Conservation (phyloP, 2,888 invertebrate genomes). For the Stenodera caucasica region DNA sequence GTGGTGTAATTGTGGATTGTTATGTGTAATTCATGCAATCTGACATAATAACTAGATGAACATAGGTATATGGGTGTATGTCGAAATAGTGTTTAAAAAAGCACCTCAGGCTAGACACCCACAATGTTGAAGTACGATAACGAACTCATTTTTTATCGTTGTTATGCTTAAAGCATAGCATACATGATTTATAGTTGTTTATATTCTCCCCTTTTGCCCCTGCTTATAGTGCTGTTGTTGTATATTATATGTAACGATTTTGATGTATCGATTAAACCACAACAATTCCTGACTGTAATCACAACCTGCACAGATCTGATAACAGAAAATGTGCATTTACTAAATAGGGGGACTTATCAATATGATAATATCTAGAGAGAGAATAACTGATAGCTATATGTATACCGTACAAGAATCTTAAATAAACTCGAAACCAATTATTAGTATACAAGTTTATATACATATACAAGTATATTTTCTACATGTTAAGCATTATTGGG, state of each 20-base stretch:
- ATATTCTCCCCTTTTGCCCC: constrained; percentile 25
- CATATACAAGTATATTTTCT: too few species aligned
- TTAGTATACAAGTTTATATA: neutral
- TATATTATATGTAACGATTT: constrained; percentile 37
- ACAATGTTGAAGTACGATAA: constrained; percentile 27
- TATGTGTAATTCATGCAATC: constrained; percentile 12
- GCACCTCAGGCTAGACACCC: constrained; percentile 27
- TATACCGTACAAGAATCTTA: neutral
- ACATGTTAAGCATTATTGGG: neutral
- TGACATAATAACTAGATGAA: constrained; percentile 18
- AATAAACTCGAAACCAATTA: neutral
- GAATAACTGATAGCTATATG: neutral
- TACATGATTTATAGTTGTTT: constrained; percentile 34
- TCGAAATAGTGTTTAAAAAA: constrained; percentile 6
- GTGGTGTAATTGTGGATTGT: constrained; percentile 1
- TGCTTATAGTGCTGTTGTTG: neutral
- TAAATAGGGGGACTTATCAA: constrained; percentile 35
- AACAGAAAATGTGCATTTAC: constrained; percentile 38
- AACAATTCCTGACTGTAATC: constrained; percentile 42
- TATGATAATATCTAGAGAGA: constrained; percentile 32
- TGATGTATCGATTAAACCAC: constrained; percentile 40
- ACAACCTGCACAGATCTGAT: constrained; percentile 40
- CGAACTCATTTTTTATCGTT: constrained; percentile 31
- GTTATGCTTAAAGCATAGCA: constrained; percentile 26
- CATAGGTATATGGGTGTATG: constrained; percentile 9